Percentiles rank a stretch among this genome's conserved stretches.
Evolutionary conservation across 2,888 invertebrate species (phyloP).

Genomic region (Thalpophila matura): DNA sequence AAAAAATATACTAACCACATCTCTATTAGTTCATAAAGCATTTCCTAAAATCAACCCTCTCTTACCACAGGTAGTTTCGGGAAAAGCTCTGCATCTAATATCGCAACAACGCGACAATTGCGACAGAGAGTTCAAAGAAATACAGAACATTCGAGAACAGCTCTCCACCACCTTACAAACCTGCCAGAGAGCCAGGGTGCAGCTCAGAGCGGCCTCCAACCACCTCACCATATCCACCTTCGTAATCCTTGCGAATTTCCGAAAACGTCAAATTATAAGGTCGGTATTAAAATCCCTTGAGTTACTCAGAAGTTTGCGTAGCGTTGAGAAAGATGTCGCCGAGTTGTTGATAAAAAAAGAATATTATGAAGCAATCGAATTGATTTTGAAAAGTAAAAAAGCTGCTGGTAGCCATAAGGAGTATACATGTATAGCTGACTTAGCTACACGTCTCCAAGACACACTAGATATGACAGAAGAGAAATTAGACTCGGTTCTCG

Average conservation of each 20-base stretch:
- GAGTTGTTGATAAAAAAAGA: conserved; percentile 95
- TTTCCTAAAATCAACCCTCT: not conserved
- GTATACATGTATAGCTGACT: conserved; percentile 97
- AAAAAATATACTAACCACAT: too few relatives aligned
- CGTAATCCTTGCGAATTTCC: conserved; percentile 97
- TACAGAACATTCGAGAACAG: conserved; percentile 93
- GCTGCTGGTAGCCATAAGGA: conserved; percentile 96
- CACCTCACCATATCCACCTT: conserved; percentile 96
- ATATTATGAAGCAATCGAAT: conserved; percentile 97
- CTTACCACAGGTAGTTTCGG: conserved; percentile 94
- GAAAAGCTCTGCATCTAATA: conserved; percentile 97
- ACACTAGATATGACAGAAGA: conserved; percentile 97
- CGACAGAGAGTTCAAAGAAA: conserved; percentile 95
- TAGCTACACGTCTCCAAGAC: conserved; percentile 96
- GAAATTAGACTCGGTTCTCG: conserved; percentile 96
- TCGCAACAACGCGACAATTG: conserved; percentile 97
- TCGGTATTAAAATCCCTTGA: conserved; percentile 94
- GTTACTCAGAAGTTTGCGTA: conserved; percentile 90
- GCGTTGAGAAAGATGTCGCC: conserved; percentile 96
- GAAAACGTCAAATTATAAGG: conserved; percentile 96
- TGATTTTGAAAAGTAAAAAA: conserved; percentile 96
- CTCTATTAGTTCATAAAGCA: not conserved
- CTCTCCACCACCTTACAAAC: conserved; percentile 93
- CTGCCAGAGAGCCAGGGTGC: conserved; percentile 93
- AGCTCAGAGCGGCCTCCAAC: conserved; percentile 94